Evolutionary conservation across 2,797 vertebrate species (phyloP).

Genomic region (Heteromormyrus szaboi): DNA sequence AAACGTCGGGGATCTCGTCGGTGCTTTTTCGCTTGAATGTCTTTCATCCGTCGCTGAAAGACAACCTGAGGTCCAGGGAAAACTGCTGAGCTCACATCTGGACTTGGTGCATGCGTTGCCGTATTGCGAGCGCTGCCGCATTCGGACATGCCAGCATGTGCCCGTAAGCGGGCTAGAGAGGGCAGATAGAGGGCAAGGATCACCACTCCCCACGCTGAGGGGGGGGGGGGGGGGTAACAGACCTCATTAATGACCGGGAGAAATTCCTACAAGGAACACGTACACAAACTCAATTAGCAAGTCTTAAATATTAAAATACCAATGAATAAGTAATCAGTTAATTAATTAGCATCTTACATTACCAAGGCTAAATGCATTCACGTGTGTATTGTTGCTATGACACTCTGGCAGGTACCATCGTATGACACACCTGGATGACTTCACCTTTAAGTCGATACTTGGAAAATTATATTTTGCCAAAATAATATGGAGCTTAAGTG

Average conservation of each 20-base stretch:
- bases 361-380: not conserved
- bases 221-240: not conserved
- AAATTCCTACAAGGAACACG: not conserved
- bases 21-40: not conserved
- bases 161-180: not conserved
- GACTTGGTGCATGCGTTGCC: not conserved
- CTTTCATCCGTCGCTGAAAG: not conserved
- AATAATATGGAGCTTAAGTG: not conserved
- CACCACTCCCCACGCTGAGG: not conserved
- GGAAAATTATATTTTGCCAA: not conserved
- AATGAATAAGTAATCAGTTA: constrained; percentile 1
- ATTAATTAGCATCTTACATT: not conserved
- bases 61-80: not conserved
- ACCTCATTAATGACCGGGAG: not conserved
- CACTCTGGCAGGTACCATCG: not conserved
- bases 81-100: not conserved
- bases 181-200: not conserved
- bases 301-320: not conserved
- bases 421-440: not conserved
- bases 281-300: constrained; percentile 3
- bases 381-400: not conserved
- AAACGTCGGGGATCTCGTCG: not conserved
- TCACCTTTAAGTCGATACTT: not conserved
- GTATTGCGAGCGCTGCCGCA: not conserved
- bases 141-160: not conserved